phyloP scores from a whole-genome alignment of 2,888 invertebrate species.

The Parnassius orleans region DNA sequence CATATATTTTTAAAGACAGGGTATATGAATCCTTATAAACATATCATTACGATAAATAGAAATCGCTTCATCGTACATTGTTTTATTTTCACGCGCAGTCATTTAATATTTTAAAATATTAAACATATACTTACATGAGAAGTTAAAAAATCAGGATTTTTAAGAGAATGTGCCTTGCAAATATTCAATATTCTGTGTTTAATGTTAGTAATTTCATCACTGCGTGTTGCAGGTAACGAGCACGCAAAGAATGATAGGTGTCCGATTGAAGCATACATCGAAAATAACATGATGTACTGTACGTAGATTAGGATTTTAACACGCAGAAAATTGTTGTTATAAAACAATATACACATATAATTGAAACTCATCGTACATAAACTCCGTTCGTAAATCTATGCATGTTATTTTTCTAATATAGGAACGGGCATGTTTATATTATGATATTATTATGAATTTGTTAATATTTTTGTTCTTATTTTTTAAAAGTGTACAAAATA shows the following conservation, averaged over 20 bases:
- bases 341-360: too few species aligned
- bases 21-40: constrained; percentile 75
- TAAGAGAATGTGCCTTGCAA: constrained; percentile 81
- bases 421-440: constrained; percentile 36
- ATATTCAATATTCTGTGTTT: constrained; percentile 80
- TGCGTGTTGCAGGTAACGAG: constrained; percentile 52
- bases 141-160: constrained; percentile 76
- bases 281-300: constrained; percentile 35
- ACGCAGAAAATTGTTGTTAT: constrained; percentile 29
- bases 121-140: constrained; percentile 61
- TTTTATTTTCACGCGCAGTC: constrained; percentile 52
- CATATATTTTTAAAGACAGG: constrained; percentile 74
- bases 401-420: constrained; percentile 37
- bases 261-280: constrained; percentile 31
- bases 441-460: constrained; percentile 51
- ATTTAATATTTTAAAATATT: constrained; percentile 63
- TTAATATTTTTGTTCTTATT: constrained; percentile 57
- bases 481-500: constrained; percentile 73
- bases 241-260: constrained; percentile 25
- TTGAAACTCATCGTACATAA: too few species aligned
- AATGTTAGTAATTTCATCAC: constrained; percentile 71
- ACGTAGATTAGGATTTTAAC: constrained; percentile 45
- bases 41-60: constrained; percentile 67
- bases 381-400: background rate
- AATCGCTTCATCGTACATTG: constrained; percentile 52